These are phyloP conservation scores for Eristalinus aeneus DNA, from an alignment of 2,888 invertebrate species.

Conservation along the genomic window DNA sequence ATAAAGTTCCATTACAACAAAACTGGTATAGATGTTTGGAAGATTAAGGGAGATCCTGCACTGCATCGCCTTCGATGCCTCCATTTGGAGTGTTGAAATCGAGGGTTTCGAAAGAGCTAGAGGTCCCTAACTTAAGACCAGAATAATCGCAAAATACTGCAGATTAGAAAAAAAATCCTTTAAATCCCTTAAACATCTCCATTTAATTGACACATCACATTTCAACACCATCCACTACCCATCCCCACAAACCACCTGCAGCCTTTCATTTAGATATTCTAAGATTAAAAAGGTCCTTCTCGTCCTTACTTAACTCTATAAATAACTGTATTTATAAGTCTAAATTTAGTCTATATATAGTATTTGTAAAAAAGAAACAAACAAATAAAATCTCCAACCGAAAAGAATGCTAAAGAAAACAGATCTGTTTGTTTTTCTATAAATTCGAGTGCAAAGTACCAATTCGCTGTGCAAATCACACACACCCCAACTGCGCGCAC, in stretches of 20 bases:
- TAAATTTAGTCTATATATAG: slow-evolving; percentile 46
- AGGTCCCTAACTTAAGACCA: too few relatives aligned
- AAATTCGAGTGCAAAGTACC: slow-evolving; percentile 61
- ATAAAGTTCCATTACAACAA: too few relatives aligned
- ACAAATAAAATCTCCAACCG: background rate
- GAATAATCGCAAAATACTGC: too few relatives aligned
- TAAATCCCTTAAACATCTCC: too few relatives aligned
- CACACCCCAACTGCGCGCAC: background rate
- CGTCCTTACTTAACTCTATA: slow-evolving; percentile 44
- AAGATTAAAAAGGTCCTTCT: slow-evolving; percentile 46
- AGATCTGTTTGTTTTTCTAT: slow-evolving; percentile 42
- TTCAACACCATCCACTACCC: background rate
- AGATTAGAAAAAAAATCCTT: too few relatives aligned
- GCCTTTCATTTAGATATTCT: slow-evolving; percentile 36
- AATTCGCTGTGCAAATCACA: slow-evolving; percentile 28
- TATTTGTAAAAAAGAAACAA: slow-evolving; percentile 28
- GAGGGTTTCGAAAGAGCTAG: too few relatives aligned
- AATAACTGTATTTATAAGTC: slow-evolving; percentile 51
- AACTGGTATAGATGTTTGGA: too few relatives aligned
- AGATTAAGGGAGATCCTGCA: too few relatives aligned
- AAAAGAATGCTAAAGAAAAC: background rate
- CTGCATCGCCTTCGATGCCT: too few relatives aligned
- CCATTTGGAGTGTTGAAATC: too few relatives aligned
- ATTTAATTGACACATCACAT: background rate
- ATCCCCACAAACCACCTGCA: background rate